Evolutionary conservation across 2,797 vertebrate species (phyloP), one percentile per base, ranked within the genome.

Genomic region (Fundulus diaphanus): DNA sequence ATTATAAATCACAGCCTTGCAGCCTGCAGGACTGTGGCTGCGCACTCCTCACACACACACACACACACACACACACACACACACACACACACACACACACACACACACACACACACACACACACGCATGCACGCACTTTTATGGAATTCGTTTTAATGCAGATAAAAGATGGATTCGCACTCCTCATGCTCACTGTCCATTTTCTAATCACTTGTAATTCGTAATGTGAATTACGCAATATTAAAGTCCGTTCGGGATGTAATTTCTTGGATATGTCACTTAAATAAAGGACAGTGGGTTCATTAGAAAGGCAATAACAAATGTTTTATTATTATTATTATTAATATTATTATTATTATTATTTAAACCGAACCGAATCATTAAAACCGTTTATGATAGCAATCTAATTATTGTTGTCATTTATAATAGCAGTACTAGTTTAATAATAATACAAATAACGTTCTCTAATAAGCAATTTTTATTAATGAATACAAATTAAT

Each of bases 1-100:
- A 79, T 89, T 79, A 95, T 96, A 95, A 96, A 96, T 96, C 94
- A 96, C 89, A 82, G 91, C 89, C 91, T 90, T 87, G 90, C 93
- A 93, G 92, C 88, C 86, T 90, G 80, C 86, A 82, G 78, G 85
- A 85, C 88, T 75, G 86, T 84, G 87, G 77, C 95, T 95, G 94
- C 94, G 92, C 92, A 85, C 90, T 94, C 90, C 93, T 92, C 95
- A 94, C 95, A 95, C 35, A 94, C 82, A 91, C 89, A 87, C 56
- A 84, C 69, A n/a, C n/a, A n/a, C n/a, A n/a, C n/a, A n/a, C n/a
- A n/a, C n/a, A n/a, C n/a, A n/a, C n/a, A n/a, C n/a, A n/a, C n/a
- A n/a, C n/a, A n/a, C 35, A 94, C 82, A 91, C 89, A 87, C 56
- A 84, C 69, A n/a, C 95, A 94, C 95, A 95, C 35, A n/a, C n/a